Evolutionary conservation across 2,797 vertebrate genomes (phyloP), one percentile per base, ranked within the genome.

Genomic region (Pseudochirops corinnae): DNA sequence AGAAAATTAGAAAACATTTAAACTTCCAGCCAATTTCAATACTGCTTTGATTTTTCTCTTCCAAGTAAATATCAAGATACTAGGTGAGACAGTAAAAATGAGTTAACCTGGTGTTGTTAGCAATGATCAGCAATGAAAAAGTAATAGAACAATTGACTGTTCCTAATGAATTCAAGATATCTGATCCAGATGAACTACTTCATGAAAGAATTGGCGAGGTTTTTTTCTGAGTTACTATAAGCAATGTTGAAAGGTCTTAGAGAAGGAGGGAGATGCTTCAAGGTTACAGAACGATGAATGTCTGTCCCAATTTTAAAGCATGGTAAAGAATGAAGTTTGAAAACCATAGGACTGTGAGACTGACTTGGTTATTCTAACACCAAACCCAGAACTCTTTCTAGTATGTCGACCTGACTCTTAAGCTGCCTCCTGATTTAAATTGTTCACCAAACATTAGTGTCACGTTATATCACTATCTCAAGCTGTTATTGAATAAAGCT

Each of bases 1-100:
- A 87, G 94, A 74, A 39, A 91, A 62, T 74, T 74, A 39, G 11
- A 95, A 98, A 96, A 82, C 1, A 1, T 55, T 94, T 87, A 96
- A 57, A 10, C 16, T 24, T 93, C 16, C 28, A 92, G 21, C 13
- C 56, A 90, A 93, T 53, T 26, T 67, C 31, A 33, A n/a, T 2
- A 1, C 60, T n/a, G 14, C 33, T 67, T 67, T 28, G 29, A 12
- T 67, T 67, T 67, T 67, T 46, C 31, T 67, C 12, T 67, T 33
- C 31, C 60, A n/a, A 67, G 57, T n/a, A 7, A 67, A 67, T 18
- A 67, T 16, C 60, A 67, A 16, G 14, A 33, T 62, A 14, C 60
- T 62, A 13, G 31, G 33, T 14, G n/a, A 67, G 12, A 67, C 13
- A 67, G 31, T 13, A 67, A 67, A 67, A 67, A 5, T 33, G 11